A percentile compares a stretch with the other conserved stretches of the same genome.
Conservation (phyloP, 2,888 invertebrate genomes). For the Tolmerus cingulatus region DNA sequence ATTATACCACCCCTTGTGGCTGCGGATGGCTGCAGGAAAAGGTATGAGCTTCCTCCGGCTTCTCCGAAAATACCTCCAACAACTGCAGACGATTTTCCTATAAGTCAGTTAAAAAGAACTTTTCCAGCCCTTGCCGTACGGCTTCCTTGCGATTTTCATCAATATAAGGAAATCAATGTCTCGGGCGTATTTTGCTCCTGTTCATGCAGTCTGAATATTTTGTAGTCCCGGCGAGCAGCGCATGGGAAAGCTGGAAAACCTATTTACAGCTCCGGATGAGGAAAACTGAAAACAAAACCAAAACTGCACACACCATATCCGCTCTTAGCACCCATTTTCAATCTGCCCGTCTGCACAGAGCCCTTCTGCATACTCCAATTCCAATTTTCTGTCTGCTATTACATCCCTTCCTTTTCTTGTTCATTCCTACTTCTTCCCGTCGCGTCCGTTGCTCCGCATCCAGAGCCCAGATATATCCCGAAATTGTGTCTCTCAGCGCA, state of each 20-base stretch:
- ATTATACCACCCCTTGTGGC: neutral
- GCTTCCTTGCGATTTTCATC: neutral
- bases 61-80: neutral
- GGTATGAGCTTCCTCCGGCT: neutral
- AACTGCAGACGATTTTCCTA: neutral
- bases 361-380: neutral
- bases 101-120: neutral
- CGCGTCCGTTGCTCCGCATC: neutral
- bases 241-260: neutral
- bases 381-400: neutral
- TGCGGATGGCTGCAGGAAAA: neutral
- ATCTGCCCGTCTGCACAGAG: neutral
- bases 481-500: constrained; percentile 9
- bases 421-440: neutral
- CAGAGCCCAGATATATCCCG: neutral
- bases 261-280: neutral
- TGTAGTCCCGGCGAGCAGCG: neutral
- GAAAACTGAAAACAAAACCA: neutral
- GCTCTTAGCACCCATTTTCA: neutral
- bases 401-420: neutral
- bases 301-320: neutral
- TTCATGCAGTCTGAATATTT: neutral
- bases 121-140: neutral
- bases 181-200: neutral
- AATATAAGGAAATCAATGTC: neutral